Conservation (phyloP, 2,797 vertebrate species). For the Myotis vivesi region DNA sequence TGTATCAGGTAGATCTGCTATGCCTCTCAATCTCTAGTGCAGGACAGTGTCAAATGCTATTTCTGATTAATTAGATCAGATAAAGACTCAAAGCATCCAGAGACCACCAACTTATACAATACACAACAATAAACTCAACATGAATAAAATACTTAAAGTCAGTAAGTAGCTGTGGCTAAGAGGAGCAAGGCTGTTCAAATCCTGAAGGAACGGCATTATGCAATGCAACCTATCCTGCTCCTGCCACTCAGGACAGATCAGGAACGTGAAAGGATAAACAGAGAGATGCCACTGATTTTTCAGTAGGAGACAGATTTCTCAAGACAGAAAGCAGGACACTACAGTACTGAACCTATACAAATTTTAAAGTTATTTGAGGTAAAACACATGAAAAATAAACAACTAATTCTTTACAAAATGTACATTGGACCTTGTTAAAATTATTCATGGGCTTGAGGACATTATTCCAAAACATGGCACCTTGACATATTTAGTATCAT, state of each 20-base stretch:
- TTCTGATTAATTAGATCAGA: too few species aligned
- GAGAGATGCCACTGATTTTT: not conserved
- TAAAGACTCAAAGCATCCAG: too few species aligned
- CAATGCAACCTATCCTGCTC: not conserved
- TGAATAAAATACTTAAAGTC: too few species aligned
- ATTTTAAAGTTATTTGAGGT: not conserved
- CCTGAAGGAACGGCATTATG: not conserved
- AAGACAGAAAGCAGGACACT: not conserved
- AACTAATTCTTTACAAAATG: not conserved
- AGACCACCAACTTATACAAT: too few species aligned
- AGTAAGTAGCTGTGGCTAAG: not conserved
- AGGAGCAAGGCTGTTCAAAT: not conserved
- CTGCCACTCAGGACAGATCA: not conserved
- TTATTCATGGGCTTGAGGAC: not conserved
- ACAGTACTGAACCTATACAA: not conserved
- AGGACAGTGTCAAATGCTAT: too few species aligned
- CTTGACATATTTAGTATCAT: not conserved
- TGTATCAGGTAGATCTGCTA: too few species aligned
- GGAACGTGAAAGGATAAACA: not conserved
- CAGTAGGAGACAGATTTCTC: not conserved
- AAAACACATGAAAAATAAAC: not conserved
- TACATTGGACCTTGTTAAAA: not conserved
- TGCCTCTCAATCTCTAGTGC: too few species aligned
- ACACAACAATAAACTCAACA: too few species aligned
- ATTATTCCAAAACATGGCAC: not conserved